Conservation (phyloP, 2,113 vertebrate genomes). For the Eidolon helvum region DNA sequence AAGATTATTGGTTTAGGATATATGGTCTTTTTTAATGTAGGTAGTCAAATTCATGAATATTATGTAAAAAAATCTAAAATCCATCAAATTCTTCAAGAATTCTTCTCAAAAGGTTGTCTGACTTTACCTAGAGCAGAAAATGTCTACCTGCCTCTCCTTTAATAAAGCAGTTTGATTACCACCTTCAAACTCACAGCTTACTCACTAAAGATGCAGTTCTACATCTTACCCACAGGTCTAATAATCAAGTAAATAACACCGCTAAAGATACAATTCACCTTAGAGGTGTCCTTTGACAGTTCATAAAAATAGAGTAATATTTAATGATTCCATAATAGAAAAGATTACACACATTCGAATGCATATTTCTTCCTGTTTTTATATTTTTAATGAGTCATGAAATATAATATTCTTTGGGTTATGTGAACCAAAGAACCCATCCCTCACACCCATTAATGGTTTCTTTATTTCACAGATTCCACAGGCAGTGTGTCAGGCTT, state of each 20-base stretch:
- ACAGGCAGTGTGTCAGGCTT: not conserved
- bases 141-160: not conserved
- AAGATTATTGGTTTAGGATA: not conserved
- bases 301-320: not conserved
- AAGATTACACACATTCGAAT: not conserved
- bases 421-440: not conserved
- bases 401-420: not conserved
- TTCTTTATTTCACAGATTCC: not conserved
- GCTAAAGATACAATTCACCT: not conserved
- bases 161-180: not conserved
- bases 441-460: not conserved
- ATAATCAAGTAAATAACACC: not conserved
- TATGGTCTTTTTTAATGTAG: not conserved
- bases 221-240: not conserved
- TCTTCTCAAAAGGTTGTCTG: not conserved
- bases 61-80: not conserved
- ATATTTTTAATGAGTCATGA: not conserved
- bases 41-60: not conserved
- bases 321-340: not conserved
- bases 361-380: not conserved
- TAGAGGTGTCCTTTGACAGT: not conserved
- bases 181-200: not conserved
- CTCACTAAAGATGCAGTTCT: not conserved
- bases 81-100: not conserved
- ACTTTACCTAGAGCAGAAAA: not conserved